Evolutionary conservation across 2,797 vertebrate genomes (phyloP).

Genomic region (Coracias cyanogaster): DNA sequence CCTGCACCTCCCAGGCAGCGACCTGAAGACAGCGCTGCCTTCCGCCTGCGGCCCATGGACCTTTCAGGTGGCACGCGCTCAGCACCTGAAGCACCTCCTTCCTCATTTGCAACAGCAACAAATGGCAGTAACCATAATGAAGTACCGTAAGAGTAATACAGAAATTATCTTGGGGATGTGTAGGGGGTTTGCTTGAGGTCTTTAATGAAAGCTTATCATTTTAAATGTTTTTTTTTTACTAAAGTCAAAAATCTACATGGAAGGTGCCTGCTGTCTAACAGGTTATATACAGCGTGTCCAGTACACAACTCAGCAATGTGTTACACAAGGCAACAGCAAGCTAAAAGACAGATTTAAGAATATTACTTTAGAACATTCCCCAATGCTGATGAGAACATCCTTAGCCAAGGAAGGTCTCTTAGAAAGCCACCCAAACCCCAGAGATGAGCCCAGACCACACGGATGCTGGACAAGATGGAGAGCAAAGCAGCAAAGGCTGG

Average conservation of each 20-base stretch:
- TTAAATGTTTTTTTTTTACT: background rate
- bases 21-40: background rate
- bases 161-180: background rate
- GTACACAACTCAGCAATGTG: background rate
- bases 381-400: background rate
- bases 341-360: background rate
- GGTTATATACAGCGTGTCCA: background rate
- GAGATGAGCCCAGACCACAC: background rate
- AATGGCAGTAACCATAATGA: background rate
- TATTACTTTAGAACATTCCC: background rate
- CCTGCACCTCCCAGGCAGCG: background rate
- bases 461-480: fast-evolving
- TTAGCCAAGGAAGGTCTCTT: background rate
- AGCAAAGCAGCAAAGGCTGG: background rate
- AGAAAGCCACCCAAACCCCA: background rate
- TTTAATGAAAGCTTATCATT: background rate
- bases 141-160: background rate
- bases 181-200: background rate
- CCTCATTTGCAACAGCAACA: background rate
- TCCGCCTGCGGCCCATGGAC: background rate
- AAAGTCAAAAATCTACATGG: background rate
- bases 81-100: background rate
- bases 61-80: background rate
- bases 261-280: background rate
- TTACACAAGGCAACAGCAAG: background rate